These are phyloP conservation scores for Eptatretus atami DNA, from an alignment of 2,797 vertebrate species.

Conservation along the genomic window DNA sequence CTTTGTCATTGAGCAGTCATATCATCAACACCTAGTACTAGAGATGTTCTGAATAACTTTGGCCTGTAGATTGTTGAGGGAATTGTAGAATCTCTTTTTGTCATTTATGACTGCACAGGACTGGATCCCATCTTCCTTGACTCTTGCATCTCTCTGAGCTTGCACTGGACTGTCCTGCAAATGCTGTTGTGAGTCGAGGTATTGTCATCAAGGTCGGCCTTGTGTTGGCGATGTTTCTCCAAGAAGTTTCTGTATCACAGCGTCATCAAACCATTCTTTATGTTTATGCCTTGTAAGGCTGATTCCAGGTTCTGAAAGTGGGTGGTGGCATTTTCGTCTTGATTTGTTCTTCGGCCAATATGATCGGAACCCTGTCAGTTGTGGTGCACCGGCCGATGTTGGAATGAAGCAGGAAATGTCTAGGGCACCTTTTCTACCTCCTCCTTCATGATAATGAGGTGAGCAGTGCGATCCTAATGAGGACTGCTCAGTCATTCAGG, in stretches of 20 bases:
- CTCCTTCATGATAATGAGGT: too few relatives aligned
- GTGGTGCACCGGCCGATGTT: too few relatives aligned
- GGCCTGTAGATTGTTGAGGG: neutral
- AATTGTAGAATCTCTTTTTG: neutral
- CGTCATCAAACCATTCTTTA: neutral
- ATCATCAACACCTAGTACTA: neutral
- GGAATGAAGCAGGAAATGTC: too few relatives aligned
- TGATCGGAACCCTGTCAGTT: too few relatives aligned
- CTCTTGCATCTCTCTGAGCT: neutral
- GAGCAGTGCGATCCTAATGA: too few relatives aligned
- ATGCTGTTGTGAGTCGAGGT: neutral
- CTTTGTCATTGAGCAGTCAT: neutral
- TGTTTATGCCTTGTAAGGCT: neutral
- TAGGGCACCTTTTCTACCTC: too few relatives aligned
- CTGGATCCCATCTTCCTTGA: neutral
- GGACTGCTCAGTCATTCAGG: too few relatives aligned
- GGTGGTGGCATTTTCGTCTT: too few relatives aligned
- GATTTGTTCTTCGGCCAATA: too few relatives aligned
- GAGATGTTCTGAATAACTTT: neutral
- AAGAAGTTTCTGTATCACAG: neutral
- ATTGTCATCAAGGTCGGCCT: neutral
- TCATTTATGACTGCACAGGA: neutral
- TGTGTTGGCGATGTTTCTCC: neutral
- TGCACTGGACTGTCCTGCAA: neutral
- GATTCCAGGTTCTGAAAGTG: neutral